A percentile compares a stretch with the other conserved stretches of the same genome.
Conservation (phyloP, 2,888 invertebrate species). For the Caenorhabditis sinica region DNA sequence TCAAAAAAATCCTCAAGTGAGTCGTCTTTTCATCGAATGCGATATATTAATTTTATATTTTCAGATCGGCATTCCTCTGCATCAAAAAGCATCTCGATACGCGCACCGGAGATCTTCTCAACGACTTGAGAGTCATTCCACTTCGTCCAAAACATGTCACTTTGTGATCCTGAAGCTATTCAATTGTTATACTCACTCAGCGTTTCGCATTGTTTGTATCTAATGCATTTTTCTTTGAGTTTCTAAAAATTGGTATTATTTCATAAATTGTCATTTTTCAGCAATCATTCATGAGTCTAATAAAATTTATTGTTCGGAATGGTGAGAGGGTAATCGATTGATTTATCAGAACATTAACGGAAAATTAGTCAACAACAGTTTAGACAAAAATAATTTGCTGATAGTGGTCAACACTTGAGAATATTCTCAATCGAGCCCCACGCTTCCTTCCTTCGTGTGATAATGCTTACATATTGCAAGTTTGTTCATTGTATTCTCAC, state of each 20-base stretch:
- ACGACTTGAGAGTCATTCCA: slow-evolving; percentile 49
- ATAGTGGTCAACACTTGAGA: no score
- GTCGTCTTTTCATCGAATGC: background rate
- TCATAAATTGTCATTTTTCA: background rate
- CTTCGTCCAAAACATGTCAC: slow-evolving; percentile 36
- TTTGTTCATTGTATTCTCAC: no score
- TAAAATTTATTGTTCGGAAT: no score
- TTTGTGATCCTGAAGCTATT: background rate
- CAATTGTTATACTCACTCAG: background rate
- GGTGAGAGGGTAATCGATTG: no score
- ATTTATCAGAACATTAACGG: no score
- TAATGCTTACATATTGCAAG: no score
- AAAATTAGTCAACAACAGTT: no score
- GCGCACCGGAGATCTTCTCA: slow-evolving; percentile 46
- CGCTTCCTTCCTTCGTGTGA: no score
- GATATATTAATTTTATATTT: background rate
- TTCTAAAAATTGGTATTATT: background rate
- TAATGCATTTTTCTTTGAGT: background rate
- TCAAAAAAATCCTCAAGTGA: slow-evolving; percentile 51
- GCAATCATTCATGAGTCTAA: background rate
- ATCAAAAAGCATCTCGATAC: slow-evolving; percentile 36
- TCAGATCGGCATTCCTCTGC: slow-evolving; percentile 31
- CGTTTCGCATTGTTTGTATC: background rate
- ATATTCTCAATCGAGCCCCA: no score
- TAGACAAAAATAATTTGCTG: no score